Evolutionary conservation across 2,888 invertebrate species (phyloP).

Genomic region (Phrixothrix hirtus): DNA sequence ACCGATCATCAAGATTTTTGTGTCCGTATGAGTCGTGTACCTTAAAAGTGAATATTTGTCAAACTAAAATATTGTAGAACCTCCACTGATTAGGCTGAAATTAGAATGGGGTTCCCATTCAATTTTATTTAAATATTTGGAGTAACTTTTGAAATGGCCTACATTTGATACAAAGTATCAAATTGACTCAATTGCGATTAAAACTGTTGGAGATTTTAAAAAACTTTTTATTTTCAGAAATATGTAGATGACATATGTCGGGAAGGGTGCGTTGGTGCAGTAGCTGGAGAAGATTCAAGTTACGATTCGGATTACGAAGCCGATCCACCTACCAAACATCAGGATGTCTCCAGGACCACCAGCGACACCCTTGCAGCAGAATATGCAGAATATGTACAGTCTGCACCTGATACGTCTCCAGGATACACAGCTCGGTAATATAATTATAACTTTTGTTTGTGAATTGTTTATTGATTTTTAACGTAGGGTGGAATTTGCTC

Average conservation of each 20-base stretch:
- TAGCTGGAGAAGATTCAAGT: conserved; percentile 77
- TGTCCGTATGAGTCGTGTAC: too few relatives aligned
- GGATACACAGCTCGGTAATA: conserved; percentile 54
- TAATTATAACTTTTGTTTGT: not conserved
- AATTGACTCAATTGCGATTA: not conserved
- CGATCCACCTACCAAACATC: conserved; percentile 59
- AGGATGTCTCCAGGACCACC: conserved; percentile 78
- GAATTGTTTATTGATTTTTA: too few relatives aligned
- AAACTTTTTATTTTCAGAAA: conserved; percentile 61
- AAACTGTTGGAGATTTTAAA: not conserved
- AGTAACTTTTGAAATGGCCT: not conserved
- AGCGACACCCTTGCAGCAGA: conserved; percentile 86
- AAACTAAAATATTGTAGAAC: too few relatives aligned
- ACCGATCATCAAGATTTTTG: too few relatives aligned
- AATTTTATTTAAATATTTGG: too few relatives aligned
- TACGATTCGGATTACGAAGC: conserved; percentile 83
- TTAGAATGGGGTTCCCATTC: too few relatives aligned
- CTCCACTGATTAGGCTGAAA: too few relatives aligned
- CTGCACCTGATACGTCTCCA: conserved; percentile 52
- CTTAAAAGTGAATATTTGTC: too few relatives aligned
- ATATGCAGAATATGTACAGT: conserved; percentile 80
- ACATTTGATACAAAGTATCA: not conserved
- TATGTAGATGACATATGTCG: conserved; percentile 69
- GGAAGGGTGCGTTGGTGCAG: conserved; percentile 62
- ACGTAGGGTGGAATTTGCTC: conserved; percentile 79